These are phyloP conservation scores for Garra rufa DNA, from an alignment of 2,113 vertebrate genomes.

Conservation along the genomic window DNA sequence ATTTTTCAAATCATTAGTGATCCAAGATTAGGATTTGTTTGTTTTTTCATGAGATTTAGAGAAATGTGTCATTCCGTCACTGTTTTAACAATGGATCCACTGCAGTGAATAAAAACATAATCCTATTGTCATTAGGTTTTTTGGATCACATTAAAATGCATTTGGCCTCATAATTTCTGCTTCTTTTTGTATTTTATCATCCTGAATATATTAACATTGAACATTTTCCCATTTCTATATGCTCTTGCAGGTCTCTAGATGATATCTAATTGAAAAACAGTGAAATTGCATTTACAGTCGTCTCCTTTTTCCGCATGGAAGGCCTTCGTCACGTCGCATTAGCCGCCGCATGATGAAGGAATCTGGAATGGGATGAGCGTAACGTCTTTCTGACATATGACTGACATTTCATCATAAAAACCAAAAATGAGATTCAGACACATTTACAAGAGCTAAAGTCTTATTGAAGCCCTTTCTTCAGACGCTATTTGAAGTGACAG, in stretches of 20 bases:
- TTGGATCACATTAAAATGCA: not conserved
- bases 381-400: not conserved
- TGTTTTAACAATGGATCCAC: too few relatives aligned
- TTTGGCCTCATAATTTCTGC: not conserved
- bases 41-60: too few relatives aligned
- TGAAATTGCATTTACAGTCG: not conserved
- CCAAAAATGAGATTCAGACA: slow-evolving; percentile 12
- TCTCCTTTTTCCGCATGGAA: not conserved
- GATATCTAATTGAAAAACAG: not conserved
- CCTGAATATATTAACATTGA: not conserved
- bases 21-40: too few relatives aligned
- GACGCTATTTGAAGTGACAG: slow-evolving; percentile 18
- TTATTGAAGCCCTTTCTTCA: not conserved
- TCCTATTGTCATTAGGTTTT: not conserved
- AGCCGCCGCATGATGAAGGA: not conserved
- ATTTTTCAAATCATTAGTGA: too few relatives aligned
- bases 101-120: too few relatives aligned
- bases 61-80: too few relatives aligned
- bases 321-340: not conserved
- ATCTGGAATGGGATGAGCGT: not conserved
- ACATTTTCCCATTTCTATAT: not conserved
- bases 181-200: not conserved
- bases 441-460: not conserved
- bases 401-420: slow-evolving; percentile 5
- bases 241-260: not conserved